Evolutionary conservation across 2,888 invertebrate species (phyloP).

Genomic region (Agonopterix subpropinquella): DNA sequence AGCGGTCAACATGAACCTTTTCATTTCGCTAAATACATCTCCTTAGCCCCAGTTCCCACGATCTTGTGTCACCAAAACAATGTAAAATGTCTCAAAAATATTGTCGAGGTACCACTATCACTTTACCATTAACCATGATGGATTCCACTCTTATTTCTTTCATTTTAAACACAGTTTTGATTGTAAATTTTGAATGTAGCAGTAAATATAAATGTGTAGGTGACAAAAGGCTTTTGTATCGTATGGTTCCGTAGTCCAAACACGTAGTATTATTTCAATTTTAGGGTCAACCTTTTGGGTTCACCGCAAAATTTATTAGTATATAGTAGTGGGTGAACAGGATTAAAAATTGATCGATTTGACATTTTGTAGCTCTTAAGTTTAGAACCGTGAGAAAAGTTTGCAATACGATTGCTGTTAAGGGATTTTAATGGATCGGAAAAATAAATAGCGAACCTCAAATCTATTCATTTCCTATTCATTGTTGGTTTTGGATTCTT

Average conservation of each 20-base stretch:
- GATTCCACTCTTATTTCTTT: slow-evolving; percentile 8
- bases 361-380: slow-evolving; percentile 21
- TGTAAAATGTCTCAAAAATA: slow-evolving; percentile 50
- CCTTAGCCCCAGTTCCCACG: slow-evolving; percentile 52
- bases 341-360: slow-evolving; percentile 34
- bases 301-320: slow-evolving; percentile 29
- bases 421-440: slow-evolving; percentile 5
- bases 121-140: not conserved
- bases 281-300: slow-evolving; percentile 48
- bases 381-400: slow-evolving; percentile 38
- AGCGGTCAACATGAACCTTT: slow-evolving; percentile 53
- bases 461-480: too few species aligned
- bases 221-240: slow-evolving; percentile 25
- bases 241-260: slow-evolving; percentile 43
- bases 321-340: slow-evolving; percentile 42
- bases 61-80: slow-evolving; percentile 45
- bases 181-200: not conserved
- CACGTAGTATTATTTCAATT: slow-evolving; percentile 48
- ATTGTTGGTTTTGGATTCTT: too few species aligned
- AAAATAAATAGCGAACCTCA: not conserved
- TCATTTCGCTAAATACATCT: slow-evolving; percentile 35
- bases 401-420: slow-evolving; percentile 5
- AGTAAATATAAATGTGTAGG: slow-evolving; percentile 14
- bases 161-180: slow-evolving; percentile 14
- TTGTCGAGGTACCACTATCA: slow-evolving; percentile 23